Percentiles rank a stretch among this genome's conserved stretches.
These are phyloP conservation scores for Drosophila percnosoma DNA, from an alignment of 2,888 invertebrate genomes.

Conservation along the genomic window DNA sequence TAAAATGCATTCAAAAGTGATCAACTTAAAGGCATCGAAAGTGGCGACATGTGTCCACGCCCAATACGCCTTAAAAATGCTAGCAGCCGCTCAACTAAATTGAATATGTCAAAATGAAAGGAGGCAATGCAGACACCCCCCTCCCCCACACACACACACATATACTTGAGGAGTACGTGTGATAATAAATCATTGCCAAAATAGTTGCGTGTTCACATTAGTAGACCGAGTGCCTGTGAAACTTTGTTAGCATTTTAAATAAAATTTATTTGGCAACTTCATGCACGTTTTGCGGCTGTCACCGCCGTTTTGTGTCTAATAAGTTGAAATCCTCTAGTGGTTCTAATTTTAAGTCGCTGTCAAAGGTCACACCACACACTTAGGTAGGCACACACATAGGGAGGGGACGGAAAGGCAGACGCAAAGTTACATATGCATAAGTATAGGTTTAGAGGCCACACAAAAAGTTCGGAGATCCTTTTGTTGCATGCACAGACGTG, in stretches of 20 bases:
- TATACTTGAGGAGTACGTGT: slow-evolving; percentile 21
- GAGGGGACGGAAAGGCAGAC: slow-evolving; percentile 7
- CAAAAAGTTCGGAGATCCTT: slow-evolving; percentile 54
- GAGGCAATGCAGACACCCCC: slow-evolving; percentile 37
- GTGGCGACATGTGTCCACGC: slow-evolving; percentile 54
- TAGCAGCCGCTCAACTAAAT: slow-evolving; percentile 57
- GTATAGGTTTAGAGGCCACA: slow-evolving; percentile 52
- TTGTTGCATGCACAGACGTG: slow-evolving; percentile 48
- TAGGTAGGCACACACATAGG: slow-evolving; percentile 10
- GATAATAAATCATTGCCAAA: slow-evolving; percentile 70
- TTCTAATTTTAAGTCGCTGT: slow-evolving; percentile 64
- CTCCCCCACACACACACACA: not conserved
- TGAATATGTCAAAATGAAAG: slow-evolving; percentile 69
- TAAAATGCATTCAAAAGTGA: slow-evolving; percentile 60
- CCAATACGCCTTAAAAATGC: slow-evolving; percentile 19
- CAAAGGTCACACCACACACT: slow-evolving; percentile 54
- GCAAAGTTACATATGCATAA: slow-evolving; percentile 39
- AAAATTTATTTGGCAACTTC: slow-evolving; percentile 63
- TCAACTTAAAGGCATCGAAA: slow-evolving; percentile 56
- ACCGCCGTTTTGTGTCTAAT: slow-evolving; percentile 55
- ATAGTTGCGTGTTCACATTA: slow-evolving; percentile 72
- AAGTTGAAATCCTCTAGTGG: slow-evolving; percentile 44
- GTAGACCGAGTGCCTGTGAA: slow-evolving; percentile 38
- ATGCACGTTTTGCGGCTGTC: slow-evolving; percentile 49
- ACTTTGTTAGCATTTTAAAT: slow-evolving; percentile 62